These are phyloP conservation scores for Pseudomyrmex gracilis DNA, from an alignment of 1,140 invertebrate species.

Conservation along the genomic window DNA sequence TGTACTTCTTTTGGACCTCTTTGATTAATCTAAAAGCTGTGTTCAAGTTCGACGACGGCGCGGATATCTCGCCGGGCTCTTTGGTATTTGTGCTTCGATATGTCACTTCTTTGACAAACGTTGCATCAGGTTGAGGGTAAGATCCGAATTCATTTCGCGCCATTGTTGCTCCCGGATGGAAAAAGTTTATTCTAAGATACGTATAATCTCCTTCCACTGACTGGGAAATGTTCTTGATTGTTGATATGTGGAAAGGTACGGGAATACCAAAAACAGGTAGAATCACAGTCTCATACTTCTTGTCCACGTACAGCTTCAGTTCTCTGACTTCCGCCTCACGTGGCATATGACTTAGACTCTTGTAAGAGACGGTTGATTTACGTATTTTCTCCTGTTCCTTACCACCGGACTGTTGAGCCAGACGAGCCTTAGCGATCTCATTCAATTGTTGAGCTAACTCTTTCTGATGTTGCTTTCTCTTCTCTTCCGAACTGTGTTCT, in stretches of 20 bases:
- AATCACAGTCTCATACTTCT: slow-evolving; percentile 99
- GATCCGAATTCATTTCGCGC: slow-evolving; percentile 95
- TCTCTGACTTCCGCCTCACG: slow-evolving; percentile 97
- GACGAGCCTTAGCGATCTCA: slow-evolving; percentile 95
- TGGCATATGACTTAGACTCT: slow-evolving; percentile 96
- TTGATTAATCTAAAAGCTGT: slow-evolving; percentile 99
- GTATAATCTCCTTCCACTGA: slow-evolving; percentile 99
- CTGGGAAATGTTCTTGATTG: slow-evolving; percentile 99
- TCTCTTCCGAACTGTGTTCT: slow-evolving; percentile 98
- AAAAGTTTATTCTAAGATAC: slow-evolving; percentile 99
- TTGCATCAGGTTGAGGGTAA: slow-evolving; percentile 97
- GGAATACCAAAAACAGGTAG: slow-evolving; percentile 98
- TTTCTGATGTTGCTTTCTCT: slow-evolving; percentile 98
- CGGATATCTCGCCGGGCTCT: slow-evolving; percentile 97
- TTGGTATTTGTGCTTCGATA: slow-evolving; percentile 99
- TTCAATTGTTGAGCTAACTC: slow-evolving; percentile 97
- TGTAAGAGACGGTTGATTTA: slow-evolving; percentile 98
- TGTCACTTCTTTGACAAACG: slow-evolving; percentile 99
- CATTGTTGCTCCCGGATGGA: slow-evolving; percentile 98
- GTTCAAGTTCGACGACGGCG: slow-evolving; percentile 98
- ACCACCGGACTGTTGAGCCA: slow-evolving; percentile 94
- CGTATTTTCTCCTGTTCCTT: slow-evolving; percentile 96
- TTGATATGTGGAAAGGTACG: slow-evolving; percentile 99
- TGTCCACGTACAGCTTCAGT: slow-evolving; percentile 98
- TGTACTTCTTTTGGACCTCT: slow-evolving; percentile 99